Evolutionary conservation across 2,888 invertebrate genomes (phyloP).

Genomic region (Trichopria drosophilae): DNA sequence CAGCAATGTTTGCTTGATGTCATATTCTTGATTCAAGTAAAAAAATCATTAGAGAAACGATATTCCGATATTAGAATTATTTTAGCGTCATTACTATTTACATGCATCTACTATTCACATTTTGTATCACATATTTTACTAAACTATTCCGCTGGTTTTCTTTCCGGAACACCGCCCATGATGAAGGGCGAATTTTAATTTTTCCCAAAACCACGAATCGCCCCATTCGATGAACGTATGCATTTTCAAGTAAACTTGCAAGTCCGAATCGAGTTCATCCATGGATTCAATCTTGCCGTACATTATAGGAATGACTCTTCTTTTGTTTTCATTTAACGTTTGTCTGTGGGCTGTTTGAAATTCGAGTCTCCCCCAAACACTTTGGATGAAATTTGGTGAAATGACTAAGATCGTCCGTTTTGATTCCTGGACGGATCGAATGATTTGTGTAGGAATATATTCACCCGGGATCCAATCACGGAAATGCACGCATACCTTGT

Average conservation of each 20-base stretch:
- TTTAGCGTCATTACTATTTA: too few relatives aligned
- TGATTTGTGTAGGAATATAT: slow-evolving; percentile 71
- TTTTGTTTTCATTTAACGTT: slow-evolving; percentile 70
- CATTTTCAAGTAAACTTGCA: slow-evolving; percentile 71
- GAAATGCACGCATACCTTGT: slow-evolving; percentile 72
- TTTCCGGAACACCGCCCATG: too few relatives aligned
- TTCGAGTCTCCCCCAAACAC: slow-evolving; percentile 76
- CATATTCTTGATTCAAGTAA: too few relatives aligned
- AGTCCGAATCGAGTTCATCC: slow-evolving; percentile 68
- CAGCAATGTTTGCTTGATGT: too few relatives aligned
- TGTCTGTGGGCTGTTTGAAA: slow-evolving; percentile 74
- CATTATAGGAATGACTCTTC: slow-evolving; percentile 73
- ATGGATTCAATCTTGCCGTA: slow-evolving; percentile 70
- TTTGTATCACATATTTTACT: too few relatives aligned
- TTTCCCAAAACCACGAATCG: slow-evolving; percentile 82
- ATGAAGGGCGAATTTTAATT: slow-evolving; percentile 73
- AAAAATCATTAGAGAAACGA: too few relatives aligned
- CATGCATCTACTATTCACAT: too few relatives aligned
- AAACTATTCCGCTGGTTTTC: too few relatives aligned
- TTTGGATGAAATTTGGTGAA: slow-evolving; percentile 72
- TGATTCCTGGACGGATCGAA: slow-evolving; percentile 71
- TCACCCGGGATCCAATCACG: slow-evolving; percentile 77
- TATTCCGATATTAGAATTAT: too few relatives aligned
- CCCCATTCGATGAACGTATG: slow-evolving; percentile 83
- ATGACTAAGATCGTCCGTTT: slow-evolving; percentile 72